These are phyloP conservation scores for Propsilocerus akamusi DNA, from an alignment of 1,140 invertebrate genomes.

Conservation along the genomic window DNA sequence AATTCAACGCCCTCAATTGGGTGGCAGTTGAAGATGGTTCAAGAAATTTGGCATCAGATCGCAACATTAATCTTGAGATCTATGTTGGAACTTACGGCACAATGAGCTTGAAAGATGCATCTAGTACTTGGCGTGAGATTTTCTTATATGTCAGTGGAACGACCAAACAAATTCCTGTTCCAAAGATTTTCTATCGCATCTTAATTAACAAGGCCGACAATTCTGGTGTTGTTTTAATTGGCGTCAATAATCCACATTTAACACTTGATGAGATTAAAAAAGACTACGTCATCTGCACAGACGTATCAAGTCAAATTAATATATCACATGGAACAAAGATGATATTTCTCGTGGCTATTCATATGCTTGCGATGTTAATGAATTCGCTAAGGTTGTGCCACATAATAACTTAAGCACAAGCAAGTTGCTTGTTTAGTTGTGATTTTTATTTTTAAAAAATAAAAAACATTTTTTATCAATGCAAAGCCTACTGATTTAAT, in stretches of 20 bases:
- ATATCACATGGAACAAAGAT: slow-evolving; percentile 28
- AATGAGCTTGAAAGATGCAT: slow-evolving; percentile 26
- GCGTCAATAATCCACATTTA: slow-evolving; percentile 38
- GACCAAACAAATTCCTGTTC: slow-evolving; percentile 28
- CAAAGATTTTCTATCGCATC: slow-evolving; percentile 36
- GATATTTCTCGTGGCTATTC: slow-evolving; percentile 36
- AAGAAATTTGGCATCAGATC: slow-evolving; percentile 21
- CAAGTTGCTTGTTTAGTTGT: no score
- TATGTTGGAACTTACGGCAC: slow-evolving; percentile 37
- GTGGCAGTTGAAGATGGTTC: slow-evolving; percentile 26
- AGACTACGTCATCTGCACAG: slow-evolving; percentile 28
- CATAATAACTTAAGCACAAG: no score
- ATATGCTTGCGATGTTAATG: slow-evolving; percentile 40
- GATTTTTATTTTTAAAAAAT: no score
- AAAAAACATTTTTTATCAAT: no score
- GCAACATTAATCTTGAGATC: slow-evolving; percentile 26
- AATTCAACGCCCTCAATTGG: slow-evolving; percentile 46
- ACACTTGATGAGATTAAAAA: slow-evolving; percentile 17
- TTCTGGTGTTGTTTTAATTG: slow-evolving; percentile 32
- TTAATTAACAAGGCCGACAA: slow-evolving; percentile 28
- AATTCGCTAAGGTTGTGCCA: slow-evolving; percentile 33
- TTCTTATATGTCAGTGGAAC: slow-evolving; percentile 26
- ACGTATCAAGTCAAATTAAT: slow-evolving; percentile 28
- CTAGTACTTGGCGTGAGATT: slow-evolving; percentile 24
- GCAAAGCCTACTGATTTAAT: no score